Evolutionary conservation across 1,140 invertebrate species (phyloP).

Genomic region (Philopotamus ludificatus): DNA sequence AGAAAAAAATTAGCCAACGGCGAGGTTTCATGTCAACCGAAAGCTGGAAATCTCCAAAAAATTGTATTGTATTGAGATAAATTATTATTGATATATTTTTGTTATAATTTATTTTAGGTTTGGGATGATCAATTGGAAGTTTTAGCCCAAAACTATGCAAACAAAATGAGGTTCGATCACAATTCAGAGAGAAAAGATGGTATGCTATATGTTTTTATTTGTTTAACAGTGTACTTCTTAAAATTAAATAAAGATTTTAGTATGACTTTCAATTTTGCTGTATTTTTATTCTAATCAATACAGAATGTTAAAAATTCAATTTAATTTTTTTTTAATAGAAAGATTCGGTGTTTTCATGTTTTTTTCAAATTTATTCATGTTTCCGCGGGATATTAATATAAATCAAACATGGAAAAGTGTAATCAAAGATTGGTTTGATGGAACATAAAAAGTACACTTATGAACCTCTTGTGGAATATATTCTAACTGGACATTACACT

Average conservation of each 20-base stretch:
- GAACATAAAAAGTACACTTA: conserved; percentile 25
- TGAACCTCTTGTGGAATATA: conserved; percentile 7
- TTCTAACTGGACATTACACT: conserved; percentile 34
- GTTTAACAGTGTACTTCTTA: background rate
- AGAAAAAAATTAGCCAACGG: conserved; percentile 26
- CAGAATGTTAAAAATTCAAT: background rate
- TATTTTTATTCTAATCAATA: background rate
- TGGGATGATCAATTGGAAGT: conserved; percentile 33
- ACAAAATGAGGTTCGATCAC: conserved; percentile 32
- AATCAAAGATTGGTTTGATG: conserved; percentile 26
- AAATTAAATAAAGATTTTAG: background rate
- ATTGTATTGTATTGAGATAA: conserved; percentile 12
- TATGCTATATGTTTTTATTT: conserved; percentile 14
- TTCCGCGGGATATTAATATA: conserved; percentile 1
- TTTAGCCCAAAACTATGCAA: conserved; percentile 32
- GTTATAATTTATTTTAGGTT: conserved; percentile 11
- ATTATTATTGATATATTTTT: background rate
- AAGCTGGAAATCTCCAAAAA: conserved; percentile 36
- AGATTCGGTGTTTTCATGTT: conserved; percentile 20
- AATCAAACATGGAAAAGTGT: conserved; percentile 20
- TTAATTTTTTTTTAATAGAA: conserved; percentile 21
- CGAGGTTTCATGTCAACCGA: conserved; percentile 22
- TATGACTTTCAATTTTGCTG: background rate
- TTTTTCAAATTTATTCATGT: conserved; percentile 31
- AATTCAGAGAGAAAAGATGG: conserved; percentile 25